Conservation (phyloP, 1,140 invertebrate genomes). For the Oppia nitens region DNA sequence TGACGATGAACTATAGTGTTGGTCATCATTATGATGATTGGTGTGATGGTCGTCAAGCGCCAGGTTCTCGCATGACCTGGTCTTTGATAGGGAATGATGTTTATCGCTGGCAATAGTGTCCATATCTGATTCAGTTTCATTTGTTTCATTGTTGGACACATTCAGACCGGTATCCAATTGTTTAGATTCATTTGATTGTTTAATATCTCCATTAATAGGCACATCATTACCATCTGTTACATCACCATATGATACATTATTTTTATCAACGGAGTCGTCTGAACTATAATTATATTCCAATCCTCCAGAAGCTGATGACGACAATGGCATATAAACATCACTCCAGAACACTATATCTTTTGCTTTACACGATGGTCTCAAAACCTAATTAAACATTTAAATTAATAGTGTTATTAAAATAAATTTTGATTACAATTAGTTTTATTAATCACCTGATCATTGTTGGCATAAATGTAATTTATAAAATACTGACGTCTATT, state of each 20-base stretch:
- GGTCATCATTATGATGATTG: background rate
- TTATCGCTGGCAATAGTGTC: background rate
- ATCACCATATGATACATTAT: background rate
- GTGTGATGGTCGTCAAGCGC: background rate
- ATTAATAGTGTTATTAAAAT: background rate
- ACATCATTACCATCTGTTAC: background rate
- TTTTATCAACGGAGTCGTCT: background rate
- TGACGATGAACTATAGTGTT: too few relatives aligned
- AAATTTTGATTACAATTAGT: background rate
- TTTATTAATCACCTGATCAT: slow-evolving; percentile 24
- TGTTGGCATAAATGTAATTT: slow-evolving; percentile 62
- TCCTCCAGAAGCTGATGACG: slow-evolving; percentile 23
- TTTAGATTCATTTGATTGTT: background rate
- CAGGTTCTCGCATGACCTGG: background rate
- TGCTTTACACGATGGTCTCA: slow-evolving; percentile 68
- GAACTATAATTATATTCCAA: slow-evolving; percentile 22
- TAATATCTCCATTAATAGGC: background rate
- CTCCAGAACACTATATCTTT: slow-evolving; percentile 65
- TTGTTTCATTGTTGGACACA: background rate
- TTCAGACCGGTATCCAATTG: background rate
- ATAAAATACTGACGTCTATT: slow-evolving; percentile 48
- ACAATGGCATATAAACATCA: slow-evolving; percentile 50
- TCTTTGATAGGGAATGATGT: background rate
- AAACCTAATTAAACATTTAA: slow-evolving; percentile 37
- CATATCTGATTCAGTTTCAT: background rate